Percentiles rank a stretch among this genome's conserved stretches.
phyloP scores from a whole-genome alignment of 2,797 vertebrate species.

The Anisognathus igniventris region DNA sequence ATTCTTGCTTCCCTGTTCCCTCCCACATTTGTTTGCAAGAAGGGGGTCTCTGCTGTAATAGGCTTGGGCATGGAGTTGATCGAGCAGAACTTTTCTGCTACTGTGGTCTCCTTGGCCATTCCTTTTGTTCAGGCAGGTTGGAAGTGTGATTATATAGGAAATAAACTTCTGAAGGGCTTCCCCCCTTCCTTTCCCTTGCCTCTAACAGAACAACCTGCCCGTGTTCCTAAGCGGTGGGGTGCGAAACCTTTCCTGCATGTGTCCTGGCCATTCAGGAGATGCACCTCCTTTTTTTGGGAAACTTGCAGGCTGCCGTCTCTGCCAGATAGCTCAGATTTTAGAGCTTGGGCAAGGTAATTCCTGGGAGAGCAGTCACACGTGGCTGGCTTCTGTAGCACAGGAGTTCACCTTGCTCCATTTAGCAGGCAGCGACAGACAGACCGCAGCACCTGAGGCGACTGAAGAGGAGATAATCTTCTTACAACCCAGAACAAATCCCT shows the following conservation, averaged over 20 bases:
- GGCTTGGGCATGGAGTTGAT: not conserved
- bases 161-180: not conserved
- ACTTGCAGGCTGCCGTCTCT: not conserved
- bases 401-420: constrained; percentile 48
- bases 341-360: not conserved
- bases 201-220: not conserved
- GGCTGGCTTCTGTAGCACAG: not conserved
- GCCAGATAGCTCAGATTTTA: not conserved
- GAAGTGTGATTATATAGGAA: not conserved
- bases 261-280: not conserved
- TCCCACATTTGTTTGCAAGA: not conserved
- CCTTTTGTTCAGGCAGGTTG: not conserved
- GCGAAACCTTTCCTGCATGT: accelerated
- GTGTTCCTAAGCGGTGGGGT: not conserved
- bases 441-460: not conserved
- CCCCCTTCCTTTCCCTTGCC: not conserved
- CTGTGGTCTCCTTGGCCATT: not conserved
- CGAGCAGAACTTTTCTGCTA: not conserved
- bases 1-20: not conserved
- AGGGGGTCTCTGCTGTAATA: not conserved
- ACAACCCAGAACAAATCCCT: not conserved
- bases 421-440: not conserved
- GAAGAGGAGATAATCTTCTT: not conserved
- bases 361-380: not conserved
- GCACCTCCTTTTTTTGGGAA: not conserved